Base-by-base conservation (phyloP, 2,113 vertebrate species). In the Eretmochelys imbricata region DNA sequence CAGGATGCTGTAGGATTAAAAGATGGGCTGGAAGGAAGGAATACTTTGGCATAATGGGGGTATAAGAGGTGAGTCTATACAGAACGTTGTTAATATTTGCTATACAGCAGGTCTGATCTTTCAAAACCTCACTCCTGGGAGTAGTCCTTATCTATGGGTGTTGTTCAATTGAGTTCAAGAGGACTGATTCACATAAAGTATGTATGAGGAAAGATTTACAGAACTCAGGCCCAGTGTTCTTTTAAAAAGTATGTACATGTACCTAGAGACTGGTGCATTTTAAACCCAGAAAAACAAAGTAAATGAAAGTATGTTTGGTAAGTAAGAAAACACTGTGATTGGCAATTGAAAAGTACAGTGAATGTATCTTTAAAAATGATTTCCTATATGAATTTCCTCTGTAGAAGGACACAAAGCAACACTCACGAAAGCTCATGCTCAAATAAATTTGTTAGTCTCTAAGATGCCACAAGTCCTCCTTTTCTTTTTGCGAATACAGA, bases 311-410 rank as follows among this genome's bases (percentile, higher is more conserved):
- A 54, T 13, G 46, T 91, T 29, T 88, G 59, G 6, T 55, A 91
- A 38, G 65, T 69, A 69, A n/a, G 31, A 69, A 69, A 69, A 35
- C n/a, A 9, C 16, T n/a, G 6, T 69, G 35, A 91, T 7, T 49
- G 1, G 0, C 10, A 79, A 65, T 10, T 42, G 24, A 29, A 2
- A 87, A 89, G 22, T 75, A 0, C 0, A 8, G 1, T 75, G 78
- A 0, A 72, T 22, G 6, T 93, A 87, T 84, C 4, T 31, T 10
- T 0, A 46, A 82, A 89, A 31, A 54, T n/a, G 4, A 0, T 29
- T 72, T 92, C 24, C 5, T 38, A 57, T 84, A 46, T 10, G 5
- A 10, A 22, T 42, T 84, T 90, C 25, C 85, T 95, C 29, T 17
- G 54, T 84, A 91, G 35, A 24, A 69, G 27, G 4, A 82, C 5